These are phyloP conservation scores for Syrphus vitripennis DNA, from an alignment of 2,888 invertebrate species.

Conservation along the genomic window DNA sequence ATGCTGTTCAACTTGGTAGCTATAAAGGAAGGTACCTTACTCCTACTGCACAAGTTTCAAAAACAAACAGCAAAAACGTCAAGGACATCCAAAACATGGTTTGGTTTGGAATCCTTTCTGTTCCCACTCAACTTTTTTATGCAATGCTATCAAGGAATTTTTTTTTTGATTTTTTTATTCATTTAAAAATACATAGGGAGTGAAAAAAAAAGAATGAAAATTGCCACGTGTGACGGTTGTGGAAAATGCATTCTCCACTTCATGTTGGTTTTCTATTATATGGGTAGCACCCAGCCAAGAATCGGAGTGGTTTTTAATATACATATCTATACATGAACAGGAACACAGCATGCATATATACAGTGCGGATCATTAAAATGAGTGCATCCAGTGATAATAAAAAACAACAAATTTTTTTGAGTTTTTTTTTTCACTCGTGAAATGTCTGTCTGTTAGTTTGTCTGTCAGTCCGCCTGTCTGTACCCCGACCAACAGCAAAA, in stretches of 20 bases:
- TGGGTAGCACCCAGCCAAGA: not conserved
- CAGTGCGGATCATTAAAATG: not conserved
- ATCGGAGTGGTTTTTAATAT: not conserved
- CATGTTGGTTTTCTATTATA: constrained; percentile 53
- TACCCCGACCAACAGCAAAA: too few relatives aligned
- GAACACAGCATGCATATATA: not conserved
- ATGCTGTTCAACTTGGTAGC: not conserved
- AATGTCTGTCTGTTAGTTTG: too few relatives aligned
- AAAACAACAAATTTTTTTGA: not conserved
- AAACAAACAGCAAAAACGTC: constrained; percentile 31
- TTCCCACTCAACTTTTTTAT: constrained; percentile 8
- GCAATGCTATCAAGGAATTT: not conserved
- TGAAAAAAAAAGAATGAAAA: not conserved
- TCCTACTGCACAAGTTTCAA: not conserved
- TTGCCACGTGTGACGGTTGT: constrained; percentile 53
- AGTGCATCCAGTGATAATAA: not conserved
- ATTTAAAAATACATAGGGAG: constrained; percentile 8
- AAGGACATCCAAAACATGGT: constrained; percentile 25
- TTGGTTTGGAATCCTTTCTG: not conserved
- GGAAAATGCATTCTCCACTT: constrained; percentile 24
- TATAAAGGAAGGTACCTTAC: not conserved
- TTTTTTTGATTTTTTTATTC: not conserved
- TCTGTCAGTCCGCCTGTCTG: too few relatives aligned
- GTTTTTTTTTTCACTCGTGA: not conserved
- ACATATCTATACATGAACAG: not conserved